Conservation (phyloP, 1,140 invertebrate genomes). For the Archivesica marissinica region DNA sequence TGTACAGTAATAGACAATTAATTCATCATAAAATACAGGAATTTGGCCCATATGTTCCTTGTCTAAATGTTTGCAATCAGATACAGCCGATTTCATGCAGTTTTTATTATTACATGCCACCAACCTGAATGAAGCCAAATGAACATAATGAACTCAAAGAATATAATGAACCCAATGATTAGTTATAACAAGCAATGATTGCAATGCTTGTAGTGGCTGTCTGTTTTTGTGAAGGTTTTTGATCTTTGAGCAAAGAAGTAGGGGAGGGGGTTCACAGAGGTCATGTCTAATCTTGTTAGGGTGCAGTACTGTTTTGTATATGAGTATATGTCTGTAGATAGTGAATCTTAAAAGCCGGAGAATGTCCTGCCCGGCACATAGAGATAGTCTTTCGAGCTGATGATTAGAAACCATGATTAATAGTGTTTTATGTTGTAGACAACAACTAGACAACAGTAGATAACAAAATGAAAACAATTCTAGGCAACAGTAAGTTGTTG, state of each 20-base stretch:
- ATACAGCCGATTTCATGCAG: neutral
- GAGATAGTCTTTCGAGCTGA: too few species aligned
- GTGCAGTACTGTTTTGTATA: too few species aligned
- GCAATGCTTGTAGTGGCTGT: neutral
- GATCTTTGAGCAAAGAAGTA: neutral
- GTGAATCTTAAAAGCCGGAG: too few species aligned
- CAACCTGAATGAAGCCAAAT: constrained; percentile 21
- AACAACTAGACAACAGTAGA: too few species aligned
- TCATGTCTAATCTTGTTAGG: neutral
- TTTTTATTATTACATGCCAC: neutral
- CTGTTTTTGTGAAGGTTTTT: neutral
- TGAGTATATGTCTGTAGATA: too few species aligned
- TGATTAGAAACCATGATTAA: too few species aligned
- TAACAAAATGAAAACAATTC: too few species aligned
- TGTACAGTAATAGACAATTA: too few species aligned
- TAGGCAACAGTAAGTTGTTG: too few species aligned
- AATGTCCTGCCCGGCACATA: too few species aligned
- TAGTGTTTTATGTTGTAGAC: too few species aligned
- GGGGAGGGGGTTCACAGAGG: neutral
- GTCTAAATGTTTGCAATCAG: constrained; percentile 7
- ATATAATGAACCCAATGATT: constrained; percentile 5
- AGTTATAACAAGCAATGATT: neutral
- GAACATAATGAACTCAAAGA: constrained; percentile 40
- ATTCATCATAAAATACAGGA: too few species aligned
- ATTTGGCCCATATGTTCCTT: constrained; percentile 8